Evolutionary conservation across 2,113 vertebrate species (phyloP).

Genomic region (Xiphophorus hellerii): DNA sequence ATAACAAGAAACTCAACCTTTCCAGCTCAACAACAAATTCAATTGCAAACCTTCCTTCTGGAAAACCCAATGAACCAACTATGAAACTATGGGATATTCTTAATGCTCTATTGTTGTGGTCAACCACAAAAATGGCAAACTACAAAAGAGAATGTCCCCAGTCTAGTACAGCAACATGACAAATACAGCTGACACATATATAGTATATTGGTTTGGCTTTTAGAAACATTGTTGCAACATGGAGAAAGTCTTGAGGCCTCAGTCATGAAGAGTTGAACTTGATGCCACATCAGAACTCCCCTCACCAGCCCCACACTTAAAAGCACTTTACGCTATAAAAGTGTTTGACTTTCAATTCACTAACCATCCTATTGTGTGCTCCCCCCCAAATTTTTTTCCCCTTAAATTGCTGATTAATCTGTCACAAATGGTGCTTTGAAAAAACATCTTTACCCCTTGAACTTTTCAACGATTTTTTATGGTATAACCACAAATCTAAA

Average conservation of each 20-base stretch:
- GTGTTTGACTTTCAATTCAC: background rate
- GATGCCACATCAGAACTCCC: constrained; percentile 61
- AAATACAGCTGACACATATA: constrained; percentile 49
- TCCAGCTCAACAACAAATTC: constrained; percentile 49
- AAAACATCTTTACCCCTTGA: too few species aligned
- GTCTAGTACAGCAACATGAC: constrained; percentile 43
- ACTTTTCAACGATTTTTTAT: too few species aligned
- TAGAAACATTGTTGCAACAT: constrained; percentile 52
- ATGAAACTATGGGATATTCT: constrained; percentile 35
- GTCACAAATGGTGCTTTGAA: too few species aligned
- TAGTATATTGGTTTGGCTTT: constrained; percentile 32
- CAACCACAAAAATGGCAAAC: constrained; percentile 40
- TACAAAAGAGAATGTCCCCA: constrained; percentile 42
- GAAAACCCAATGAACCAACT: constrained; percentile 13
- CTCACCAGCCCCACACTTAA: constrained; percentile 25
- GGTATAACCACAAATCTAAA: too few species aligned
- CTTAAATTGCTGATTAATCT: too few species aligned
- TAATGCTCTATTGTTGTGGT: constrained; percentile 46
- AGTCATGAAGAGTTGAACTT: constrained; percentile 33
- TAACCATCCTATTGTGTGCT: too few species aligned
- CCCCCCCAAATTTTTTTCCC: too few species aligned
- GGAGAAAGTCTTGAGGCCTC: constrained; percentile 54
- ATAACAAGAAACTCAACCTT: constrained; percentile 32
- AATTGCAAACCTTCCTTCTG: constrained; percentile 32
- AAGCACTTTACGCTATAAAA: constrained; percentile 41